Base-by-base conservation (phyloP, 1,140 invertebrate species). In the Anastrepha ludens region DNA sequence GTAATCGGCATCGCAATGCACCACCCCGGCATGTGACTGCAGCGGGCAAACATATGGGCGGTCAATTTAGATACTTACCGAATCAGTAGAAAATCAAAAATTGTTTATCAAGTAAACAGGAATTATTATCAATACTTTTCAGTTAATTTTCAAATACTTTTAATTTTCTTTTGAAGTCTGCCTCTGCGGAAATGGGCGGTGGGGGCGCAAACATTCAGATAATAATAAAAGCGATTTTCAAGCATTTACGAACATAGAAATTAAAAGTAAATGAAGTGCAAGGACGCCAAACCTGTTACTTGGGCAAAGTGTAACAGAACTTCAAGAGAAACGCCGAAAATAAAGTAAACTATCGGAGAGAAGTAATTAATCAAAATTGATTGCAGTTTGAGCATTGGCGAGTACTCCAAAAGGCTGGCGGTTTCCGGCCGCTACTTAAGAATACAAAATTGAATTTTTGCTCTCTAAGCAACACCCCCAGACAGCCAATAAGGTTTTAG, bases 391-490 rank as follows among this genome's bases (percentile, higher is more conserved):
- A 6, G 70, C 17, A n/a, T 15, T 15, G 15, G 8, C 9, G 60
- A 9, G 60, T n/a, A 62, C n/a, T 50, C 13, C 13, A 67, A 39
- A 29, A 17, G 70, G 74, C 74, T 7, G 20, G 20, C 74, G 47
- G 74, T n/a, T 81, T 81, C 74, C 74, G 74, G n/a, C 55, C 74
- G 47, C 44, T 29, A 20, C 47, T 81, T 55, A 81, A 81, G n/a
- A 81, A 81, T 44, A 20, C 20, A 41, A 81, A 50, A 74, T n/a
- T 29, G 15, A 13, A 20, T 20, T 81, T 50, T 81, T 55, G 50
- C 50, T 55, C 11, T 55, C 11, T 55, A 55, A 6, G 50, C 11
- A 2, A 29, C 29, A 29, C 29, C 29, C 29, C 29, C 50, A 55
- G 50, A 55, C 50, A 29, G 50, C 50, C 11, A 55, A 55, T 55